Base-by-base conservation (phyloP, 2,113 vertebrate species). In the Rostratula benghalensis region DNA sequence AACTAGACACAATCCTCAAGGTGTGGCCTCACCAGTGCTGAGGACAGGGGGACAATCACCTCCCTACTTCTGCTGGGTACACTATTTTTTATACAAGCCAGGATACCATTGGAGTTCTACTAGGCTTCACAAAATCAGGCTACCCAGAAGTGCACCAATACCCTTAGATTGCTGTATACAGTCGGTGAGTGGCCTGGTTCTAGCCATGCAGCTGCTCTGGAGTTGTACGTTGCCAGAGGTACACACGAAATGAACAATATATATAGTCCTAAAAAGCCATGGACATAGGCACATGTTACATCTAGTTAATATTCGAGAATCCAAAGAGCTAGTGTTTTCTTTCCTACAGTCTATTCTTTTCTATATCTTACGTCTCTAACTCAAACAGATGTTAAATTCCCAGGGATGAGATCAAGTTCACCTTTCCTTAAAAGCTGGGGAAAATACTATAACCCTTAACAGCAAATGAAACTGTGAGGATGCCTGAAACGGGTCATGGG, bases 271-370 rank as follows among this genome's bases (percentile, higher is more conserved):
- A 25, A 61, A 27, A 68, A 30, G 17, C 11, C 3, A 9, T 0
- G 37, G n/a, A 27, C 31, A n/a, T 0, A 0, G 46, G 35, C 5
- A 20, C n/a, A 57, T 37, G 15, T 15, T 46, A 65, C 6, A 77
- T 37, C 27, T 12, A 59, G 23, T 22, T 64, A 39, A 39, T 27
- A 18, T 31, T 57, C 3, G 3, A 24, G 67, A 83, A 86, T 69
- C 17, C 53, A 51, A 81, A 93, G 16, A 61, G 35, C 7, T 43
- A 25, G 16, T 70, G 43, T 48, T 91, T 84, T 78, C 10, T 48
- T 81, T 76, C 33, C 18, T 75, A 12, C 8, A 56, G 46, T 35
- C 20, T 75, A 18, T 43, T 73, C 24, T 61, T 63, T 56, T 13
- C 25, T 41, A 2, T 23, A n/a, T 54, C 28, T 76, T 57, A 17